Conservation (phyloP, 2,113 vertebrate genomes). For the Poeciliopsis retropinna region DNA sequence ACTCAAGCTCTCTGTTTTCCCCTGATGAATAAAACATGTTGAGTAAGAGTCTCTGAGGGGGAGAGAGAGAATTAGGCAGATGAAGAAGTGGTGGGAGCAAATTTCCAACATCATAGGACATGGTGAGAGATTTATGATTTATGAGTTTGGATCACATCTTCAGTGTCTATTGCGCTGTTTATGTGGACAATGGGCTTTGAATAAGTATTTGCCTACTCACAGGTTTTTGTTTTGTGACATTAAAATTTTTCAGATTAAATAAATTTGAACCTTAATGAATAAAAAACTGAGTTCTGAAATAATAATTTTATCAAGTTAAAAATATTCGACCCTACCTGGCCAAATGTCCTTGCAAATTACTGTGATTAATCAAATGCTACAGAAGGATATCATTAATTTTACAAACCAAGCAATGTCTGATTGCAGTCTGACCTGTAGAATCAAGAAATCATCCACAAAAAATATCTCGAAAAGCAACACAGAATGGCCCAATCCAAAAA, state of each 20-base stretch:
- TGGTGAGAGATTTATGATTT: constrained; percentile 35
- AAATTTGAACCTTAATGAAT: too few relatives aligned
- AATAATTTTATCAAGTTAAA: too few relatives aligned
- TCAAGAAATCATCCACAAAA: background rate
- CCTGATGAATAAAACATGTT: constrained; percentile 61
- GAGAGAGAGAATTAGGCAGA: constrained; percentile 55
- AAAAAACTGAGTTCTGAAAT: too few relatives aligned
- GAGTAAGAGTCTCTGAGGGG: constrained; percentile 31
- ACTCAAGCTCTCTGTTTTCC: constrained; percentile 50
- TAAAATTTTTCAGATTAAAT: too few relatives aligned
- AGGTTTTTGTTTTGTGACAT: background rate
- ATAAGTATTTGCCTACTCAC: background rate
- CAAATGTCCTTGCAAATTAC: too few relatives aligned
- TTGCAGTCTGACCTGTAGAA: background rate
- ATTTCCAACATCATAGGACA: constrained; percentile 9
- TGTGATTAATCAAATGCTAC: too few relatives aligned
- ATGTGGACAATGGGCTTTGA: background rate
- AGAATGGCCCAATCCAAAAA: background rate
- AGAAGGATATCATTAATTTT: too few relatives aligned
- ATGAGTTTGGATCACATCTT: background rate
- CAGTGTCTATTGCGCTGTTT: constrained; percentile 8
- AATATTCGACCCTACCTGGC: too few relatives aligned
- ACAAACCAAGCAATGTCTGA: too few relatives aligned
- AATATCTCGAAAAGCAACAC: background rate
- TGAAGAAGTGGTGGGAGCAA: constrained; percentile 33